A percentile compares a stretch with the other conserved stretches of the same genome.
phyloP scores from a whole-genome alignment of 2,797 vertebrate species.

The Enteromius mattozi region DNA sequence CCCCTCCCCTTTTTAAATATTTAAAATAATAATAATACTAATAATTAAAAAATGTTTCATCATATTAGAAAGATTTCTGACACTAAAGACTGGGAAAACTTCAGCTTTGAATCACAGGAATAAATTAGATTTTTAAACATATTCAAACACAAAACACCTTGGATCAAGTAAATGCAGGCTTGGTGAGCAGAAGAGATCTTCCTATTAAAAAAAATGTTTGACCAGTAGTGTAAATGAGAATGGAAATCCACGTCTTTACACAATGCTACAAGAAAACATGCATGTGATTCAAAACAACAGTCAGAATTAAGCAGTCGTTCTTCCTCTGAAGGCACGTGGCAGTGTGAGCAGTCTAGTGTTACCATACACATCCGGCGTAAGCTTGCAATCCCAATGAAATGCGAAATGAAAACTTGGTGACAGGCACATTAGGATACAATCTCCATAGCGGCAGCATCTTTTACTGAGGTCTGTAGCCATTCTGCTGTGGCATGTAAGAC shows the following conservation, averaged over 20 bases:
- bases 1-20: too few relatives aligned
- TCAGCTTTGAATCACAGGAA: background rate
- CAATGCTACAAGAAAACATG: background rate
- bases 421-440: background rate
- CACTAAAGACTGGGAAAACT: too few relatives aligned
- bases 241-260: background rate
- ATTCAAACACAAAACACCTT: background rate
- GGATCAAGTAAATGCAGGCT: background rate
- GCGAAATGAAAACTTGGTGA: background rate
- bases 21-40: too few relatives aligned
- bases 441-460: background rate
- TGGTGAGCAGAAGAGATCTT: background rate
- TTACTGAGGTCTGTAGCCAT: slow-evolving; percentile 90
- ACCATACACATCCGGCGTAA: background rate
- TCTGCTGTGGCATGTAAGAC: slow-evolving; percentile 87
- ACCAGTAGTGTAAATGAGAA: background rate
- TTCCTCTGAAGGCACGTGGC: slow-evolving; percentile 1
- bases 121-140: background rate
- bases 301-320: background rate
- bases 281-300: background rate
- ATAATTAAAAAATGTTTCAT: too few relatives aligned
- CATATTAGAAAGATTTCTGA: too few relatives aligned
- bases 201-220: background rate
- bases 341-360: slow-evolving; percentile 26
- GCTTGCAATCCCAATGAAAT: background rate